A percentile compares a stretch with the other conserved stretches of the same genome.
phyloP scores from a whole-genome alignment of 2,888 invertebrate species.

The Heliconius erato region DNA sequence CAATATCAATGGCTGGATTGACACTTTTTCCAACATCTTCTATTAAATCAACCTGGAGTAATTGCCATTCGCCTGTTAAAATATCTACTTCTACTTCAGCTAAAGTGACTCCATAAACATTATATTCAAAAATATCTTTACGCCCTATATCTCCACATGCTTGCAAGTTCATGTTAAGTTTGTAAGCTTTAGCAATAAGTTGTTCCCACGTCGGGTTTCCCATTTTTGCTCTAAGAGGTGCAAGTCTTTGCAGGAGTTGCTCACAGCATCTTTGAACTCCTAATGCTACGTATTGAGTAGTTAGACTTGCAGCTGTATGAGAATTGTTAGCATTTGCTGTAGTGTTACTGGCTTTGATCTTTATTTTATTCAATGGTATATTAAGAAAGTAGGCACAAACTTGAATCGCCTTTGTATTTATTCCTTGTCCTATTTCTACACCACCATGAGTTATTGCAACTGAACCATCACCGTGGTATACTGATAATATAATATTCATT shows the following conservation, averaged over 20 bases:
- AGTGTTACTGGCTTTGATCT: conserved; percentile 85
- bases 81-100: conserved; percentile 91
- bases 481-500: conserved; percentile 80
- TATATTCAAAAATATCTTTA: conserved; percentile 65
- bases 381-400: conserved; percentile 89
- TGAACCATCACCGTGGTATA: conserved; percentile 88
- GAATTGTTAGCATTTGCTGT: conserved; percentile 84
- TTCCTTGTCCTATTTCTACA: conserved; percentile 90
- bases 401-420: conserved; percentile 91
- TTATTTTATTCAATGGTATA: conserved; percentile 86
- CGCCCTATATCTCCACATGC: conserved; percentile 64
- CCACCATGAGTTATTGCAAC: conserved; percentile 89
- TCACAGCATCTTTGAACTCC: conserved; percentile 83
- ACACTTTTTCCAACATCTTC: conserved; percentile 89
- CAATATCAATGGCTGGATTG: conserved; percentile 88
- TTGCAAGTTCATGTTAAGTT: conserved; percentile 70
- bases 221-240: conserved; percentile 74
- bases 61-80: conserved; percentile 89
- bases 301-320: conserved; percentile 86
- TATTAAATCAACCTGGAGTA: conserved; percentile 87
- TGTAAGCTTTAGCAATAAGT: conserved; percentile 79
- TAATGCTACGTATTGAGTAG: conserved; percentile 87
- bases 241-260: conserved; percentile 73
- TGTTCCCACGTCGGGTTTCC: conserved; percentile 82
- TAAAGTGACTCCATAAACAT: conserved; percentile 85